Evolutionary conservation across 2,797 vertebrate genomes (phyloP), one percentile per base, ranked within the genome.

Genomic region (Pachyuromys duprasi): DNA sequence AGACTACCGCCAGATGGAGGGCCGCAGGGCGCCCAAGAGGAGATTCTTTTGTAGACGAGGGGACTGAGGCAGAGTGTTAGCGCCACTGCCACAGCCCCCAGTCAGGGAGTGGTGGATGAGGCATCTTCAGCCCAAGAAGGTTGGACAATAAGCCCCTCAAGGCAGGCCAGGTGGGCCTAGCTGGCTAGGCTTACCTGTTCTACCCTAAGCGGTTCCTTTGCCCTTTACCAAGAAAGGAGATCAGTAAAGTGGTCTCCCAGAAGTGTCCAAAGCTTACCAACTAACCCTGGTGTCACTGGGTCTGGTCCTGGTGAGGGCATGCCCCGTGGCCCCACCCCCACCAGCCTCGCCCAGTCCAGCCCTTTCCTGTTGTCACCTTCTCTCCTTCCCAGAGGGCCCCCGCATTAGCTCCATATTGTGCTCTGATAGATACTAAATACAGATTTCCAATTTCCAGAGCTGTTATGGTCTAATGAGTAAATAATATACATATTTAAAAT

Each of bases 401-500:
- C 31, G 57, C 67, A 72, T 91, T 80, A 95, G 93, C 84, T 96
- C 76, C 60, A 55, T 95, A 95, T 86, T 96, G 92, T 96, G 96
- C 95, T 55, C 92, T 86, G 96, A 97, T 89, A 97, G 96, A 95
- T 95, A 97, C 96, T 95, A 97, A 97, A 95, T 96, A 97, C 97
- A 97, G 96, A 98, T 97, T 97, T 97, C 92, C 97, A 97, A 98
- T 97, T 98, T 97, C 92, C 96, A 96, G 95, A 97, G 97, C 97
- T 97, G 96, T 98, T 97, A 97, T 95, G 96, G 97, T 97, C 96
- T 98, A 98, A 98, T 97, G 97, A 97, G 96, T 97, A 98, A 98
- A 97, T 98, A 97, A 97, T 97, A 98, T 98, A 98, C 97, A 97
- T 98, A 97, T 98, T 97, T 97, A 97, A 98, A 97, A 97, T 95